phyloP scores from a whole-genome alignment of 2,888 invertebrate genomes.

The Proisotoma minuta region DNA sequence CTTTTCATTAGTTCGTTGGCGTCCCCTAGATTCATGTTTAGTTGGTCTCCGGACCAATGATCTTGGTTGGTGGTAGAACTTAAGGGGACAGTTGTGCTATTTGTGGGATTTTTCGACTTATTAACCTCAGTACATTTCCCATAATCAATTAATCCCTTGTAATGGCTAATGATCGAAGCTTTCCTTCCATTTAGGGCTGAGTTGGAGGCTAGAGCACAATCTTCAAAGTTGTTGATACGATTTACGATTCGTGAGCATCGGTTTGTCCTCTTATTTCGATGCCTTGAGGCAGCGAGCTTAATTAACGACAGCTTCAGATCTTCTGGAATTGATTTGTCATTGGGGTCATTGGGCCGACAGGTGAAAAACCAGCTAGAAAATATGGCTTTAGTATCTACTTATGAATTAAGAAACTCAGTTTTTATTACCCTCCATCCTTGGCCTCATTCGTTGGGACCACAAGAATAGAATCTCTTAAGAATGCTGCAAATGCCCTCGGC shows the following conservation, averaged over 20 bases:
- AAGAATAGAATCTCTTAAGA: slow-evolving; percentile 40
- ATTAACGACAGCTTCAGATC: slow-evolving; percentile 38
- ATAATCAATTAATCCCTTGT: no score
- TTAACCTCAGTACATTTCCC: no score
- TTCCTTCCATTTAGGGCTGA: no score
- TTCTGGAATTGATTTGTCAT: slow-evolving; percentile 40
- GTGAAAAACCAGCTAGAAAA: slow-evolving; percentile 31
- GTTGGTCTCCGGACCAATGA: no score
- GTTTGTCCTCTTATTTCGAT: slow-evolving; percentile 35
- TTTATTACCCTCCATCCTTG: slow-evolving; percentile 25
- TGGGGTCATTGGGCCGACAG: slow-evolving; percentile 42
- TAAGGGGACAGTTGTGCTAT: no score
- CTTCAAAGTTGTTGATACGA: neutral
- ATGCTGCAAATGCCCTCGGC: slow-evolving; percentile 38
- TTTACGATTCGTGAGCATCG: slow-evolving; percentile 34
- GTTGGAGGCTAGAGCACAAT: slow-evolving; percentile 9
- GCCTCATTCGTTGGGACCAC: slow-evolving; percentile 28
- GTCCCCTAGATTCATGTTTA: slow-evolving; percentile 17
- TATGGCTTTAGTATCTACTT: neutral
- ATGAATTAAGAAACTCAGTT: neutral
- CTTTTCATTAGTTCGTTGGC: slow-evolving; percentile 30
- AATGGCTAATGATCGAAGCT: no score
- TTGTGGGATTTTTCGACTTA: no score
- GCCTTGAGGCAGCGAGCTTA: slow-evolving; percentile 34
- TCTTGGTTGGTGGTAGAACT: no score